Conservation (phyloP, 1,140 invertebrate species). For the Drosophila orosa region DNA sequence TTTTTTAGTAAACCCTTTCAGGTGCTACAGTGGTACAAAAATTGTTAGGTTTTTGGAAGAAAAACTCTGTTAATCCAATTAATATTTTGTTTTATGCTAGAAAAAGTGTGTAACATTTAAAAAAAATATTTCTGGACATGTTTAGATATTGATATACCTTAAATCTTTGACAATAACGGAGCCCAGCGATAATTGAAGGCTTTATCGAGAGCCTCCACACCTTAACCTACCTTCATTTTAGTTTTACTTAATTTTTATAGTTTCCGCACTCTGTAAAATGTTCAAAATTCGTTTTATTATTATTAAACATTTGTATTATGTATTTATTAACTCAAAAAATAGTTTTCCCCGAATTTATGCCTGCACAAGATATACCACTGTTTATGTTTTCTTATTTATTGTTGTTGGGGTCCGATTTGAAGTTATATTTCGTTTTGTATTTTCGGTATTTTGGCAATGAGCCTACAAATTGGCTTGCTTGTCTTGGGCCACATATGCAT, state of each 20-base stretch:
- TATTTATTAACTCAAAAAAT: neutral
- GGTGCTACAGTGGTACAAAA: constrained; percentile 5
- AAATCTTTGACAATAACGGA: no score
- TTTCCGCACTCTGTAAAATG: no score
- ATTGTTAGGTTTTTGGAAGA: neutral
- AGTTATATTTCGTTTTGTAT: constrained; percentile 34
- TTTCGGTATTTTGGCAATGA: constrained; percentile 73
- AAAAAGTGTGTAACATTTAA: no score
- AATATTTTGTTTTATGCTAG: no score
- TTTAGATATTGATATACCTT: no score
- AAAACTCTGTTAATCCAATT: no score
- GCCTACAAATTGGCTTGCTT: constrained; percentile 77
- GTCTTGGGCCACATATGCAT: constrained; percentile 62
- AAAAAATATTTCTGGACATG: no score
- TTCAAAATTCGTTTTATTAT: no score
- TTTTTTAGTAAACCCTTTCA: constrained; percentile 6
- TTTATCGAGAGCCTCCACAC: no score
- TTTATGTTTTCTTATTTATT: constrained; percentile 7
- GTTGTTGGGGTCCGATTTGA: constrained; percentile 9
- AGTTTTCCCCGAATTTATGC: neutral
- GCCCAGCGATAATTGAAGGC: no score
- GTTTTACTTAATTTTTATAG: no score
- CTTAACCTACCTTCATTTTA: no score
- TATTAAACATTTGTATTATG: neutral
- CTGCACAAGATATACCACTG: neutral